phyloP scores from a whole-genome alignment of 2,888 invertebrate species.

The Tipula confusa region DNA sequence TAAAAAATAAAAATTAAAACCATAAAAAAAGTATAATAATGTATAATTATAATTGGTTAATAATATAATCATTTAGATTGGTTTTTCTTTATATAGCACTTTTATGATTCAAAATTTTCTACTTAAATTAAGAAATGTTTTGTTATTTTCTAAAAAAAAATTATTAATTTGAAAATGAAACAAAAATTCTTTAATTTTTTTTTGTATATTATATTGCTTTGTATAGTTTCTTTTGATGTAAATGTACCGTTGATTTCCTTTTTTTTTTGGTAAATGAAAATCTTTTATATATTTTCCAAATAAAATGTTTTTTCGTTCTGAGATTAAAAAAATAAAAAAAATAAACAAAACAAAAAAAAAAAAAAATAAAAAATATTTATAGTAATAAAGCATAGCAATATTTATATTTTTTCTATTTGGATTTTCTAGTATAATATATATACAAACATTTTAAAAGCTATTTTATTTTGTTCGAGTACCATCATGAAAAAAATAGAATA shows the following conservation, averaged over 20 bases:
- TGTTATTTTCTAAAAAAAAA: constrained; percentile 21
- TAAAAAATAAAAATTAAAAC: too few relatives aligned
- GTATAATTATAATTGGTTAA: constrained; percentile 3
- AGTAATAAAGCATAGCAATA: constrained; percentile 14
- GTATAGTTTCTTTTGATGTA: not conserved
- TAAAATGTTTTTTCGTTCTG: not conserved
- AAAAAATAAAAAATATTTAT: constrained; percentile 21
- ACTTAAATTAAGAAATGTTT: not conserved
- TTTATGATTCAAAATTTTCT: constrained; percentile 28
- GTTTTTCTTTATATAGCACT: not conserved
- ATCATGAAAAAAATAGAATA: not conserved
- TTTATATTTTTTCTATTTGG: constrained; percentile 14
- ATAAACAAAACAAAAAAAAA: constrained; percentile 26
- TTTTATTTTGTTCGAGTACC: not conserved
- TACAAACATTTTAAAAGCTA: not conserved
- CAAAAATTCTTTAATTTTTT: constrained; percentile 15
- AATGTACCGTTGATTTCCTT: constrained; percentile 20
- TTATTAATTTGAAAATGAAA: constrained; percentile 7
- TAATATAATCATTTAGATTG: constrained; percentile 1
- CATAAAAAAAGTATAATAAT: too few relatives aligned
- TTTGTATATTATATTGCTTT: not conserved
- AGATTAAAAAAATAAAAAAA: constrained; percentile 28
- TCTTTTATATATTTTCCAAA: constrained; percentile 27
- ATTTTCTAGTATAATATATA: not conserved
- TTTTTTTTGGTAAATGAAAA: constrained; percentile 25